Evolutionary conservation across 2,797 vertebrate genomes (phyloP).

Genomic region (Ispidina picta): DNA sequence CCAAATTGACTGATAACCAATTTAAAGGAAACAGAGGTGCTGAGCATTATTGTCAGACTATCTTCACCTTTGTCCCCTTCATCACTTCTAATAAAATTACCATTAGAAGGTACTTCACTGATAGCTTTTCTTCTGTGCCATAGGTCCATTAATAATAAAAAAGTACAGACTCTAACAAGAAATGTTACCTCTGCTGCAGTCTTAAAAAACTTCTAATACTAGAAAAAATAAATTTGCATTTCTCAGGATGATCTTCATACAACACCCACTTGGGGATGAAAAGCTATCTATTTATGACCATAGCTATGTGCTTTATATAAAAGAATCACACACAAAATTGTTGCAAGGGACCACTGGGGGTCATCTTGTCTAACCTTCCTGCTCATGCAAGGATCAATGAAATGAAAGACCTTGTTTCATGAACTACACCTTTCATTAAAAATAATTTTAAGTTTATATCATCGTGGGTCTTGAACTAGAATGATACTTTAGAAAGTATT

Average conservation of each 20-base stretch:
- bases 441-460: background rate
- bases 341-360: background rate
- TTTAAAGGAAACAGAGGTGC: background rate
- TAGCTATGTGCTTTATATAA: background rate
- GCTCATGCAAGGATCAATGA: background rate
- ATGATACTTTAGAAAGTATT: too few species aligned
- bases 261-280: slow-evolving; percentile 50
- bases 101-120: background rate
- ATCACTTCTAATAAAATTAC: slow-evolving; percentile 18
- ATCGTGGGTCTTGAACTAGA: too few species aligned
- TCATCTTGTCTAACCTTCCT: background rate
- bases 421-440: slow-evolving; percentile 75
- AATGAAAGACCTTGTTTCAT: slow-evolving; percentile 69
- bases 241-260: background rate
- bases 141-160: background rate
- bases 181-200: slow-evolving; percentile 62
- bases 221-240: background rate
- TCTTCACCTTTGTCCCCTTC: background rate
- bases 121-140: slow-evolving; percentile 33
- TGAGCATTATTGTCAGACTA: background rate
- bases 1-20: background rate
- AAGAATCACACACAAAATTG: background rate
- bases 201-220: slow-evolving; percentile 72
- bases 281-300: slow-evolving; percentile 67
- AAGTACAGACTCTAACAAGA: slow-evolving; percentile 45